phyloP scores from a whole-genome alignment of 2,113 vertebrate species.

The Herpetotheres cachinnans region DNA sequence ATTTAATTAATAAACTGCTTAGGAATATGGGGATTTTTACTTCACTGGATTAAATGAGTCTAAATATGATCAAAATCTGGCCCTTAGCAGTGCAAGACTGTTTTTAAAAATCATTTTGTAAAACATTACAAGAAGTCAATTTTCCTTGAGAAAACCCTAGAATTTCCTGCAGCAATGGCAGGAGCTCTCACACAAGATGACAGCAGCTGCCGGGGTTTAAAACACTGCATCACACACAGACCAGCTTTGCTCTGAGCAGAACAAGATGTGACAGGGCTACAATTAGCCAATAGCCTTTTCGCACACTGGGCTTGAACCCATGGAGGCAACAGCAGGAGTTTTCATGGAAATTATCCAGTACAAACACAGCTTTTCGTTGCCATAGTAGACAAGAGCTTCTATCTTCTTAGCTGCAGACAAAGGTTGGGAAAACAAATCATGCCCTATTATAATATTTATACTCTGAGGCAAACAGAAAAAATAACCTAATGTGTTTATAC shows the following conservation, averaged over 20 bases:
- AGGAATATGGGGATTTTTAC: neutral
- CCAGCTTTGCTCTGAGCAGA: neutral
- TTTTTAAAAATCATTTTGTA: neutral
- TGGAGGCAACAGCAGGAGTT: neutral
- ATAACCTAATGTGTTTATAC: neutral
- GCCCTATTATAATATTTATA: slow-evolving; percentile 11
- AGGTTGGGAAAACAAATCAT: slow-evolving; percentile 2
- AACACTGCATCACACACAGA: neutral
- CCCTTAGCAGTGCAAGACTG: neutral
- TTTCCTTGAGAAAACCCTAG: neutral
- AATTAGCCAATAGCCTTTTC: neutral
- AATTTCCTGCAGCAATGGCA: neutral
- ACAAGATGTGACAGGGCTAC: neutral
- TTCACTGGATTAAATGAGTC: neutral
- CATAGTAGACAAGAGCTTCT: slow-evolving; percentile 13
- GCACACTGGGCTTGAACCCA: neutral
- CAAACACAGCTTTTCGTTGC: slow-evolving; percentile 1
- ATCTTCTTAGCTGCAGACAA: neutral
- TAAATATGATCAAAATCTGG: neutral
- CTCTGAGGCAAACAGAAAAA: slow-evolving; percentile 17
- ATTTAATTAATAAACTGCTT: neutral
- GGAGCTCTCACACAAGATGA: neutral
- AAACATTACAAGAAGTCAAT: neutral
- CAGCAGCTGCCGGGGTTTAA: neutral
- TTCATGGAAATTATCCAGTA: slow-evolving; percentile 28